phyloP scores from a whole-genome alignment of 2,888 invertebrate genomes.

The Scaptodrosophila latifasciaeformis region DNA sequence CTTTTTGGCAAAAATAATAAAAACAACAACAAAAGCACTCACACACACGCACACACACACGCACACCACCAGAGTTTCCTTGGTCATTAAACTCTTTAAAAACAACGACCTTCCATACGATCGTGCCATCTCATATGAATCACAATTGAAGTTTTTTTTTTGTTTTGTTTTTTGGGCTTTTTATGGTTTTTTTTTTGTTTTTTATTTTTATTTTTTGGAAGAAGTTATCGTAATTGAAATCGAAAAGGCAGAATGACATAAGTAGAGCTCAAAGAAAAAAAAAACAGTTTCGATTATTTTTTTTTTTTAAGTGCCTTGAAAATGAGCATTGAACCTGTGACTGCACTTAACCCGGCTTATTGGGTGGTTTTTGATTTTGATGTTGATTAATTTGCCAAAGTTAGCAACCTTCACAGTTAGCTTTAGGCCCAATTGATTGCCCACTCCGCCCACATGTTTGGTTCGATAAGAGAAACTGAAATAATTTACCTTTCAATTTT shows the following conservation, averaged over 20 bases:
- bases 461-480: too few relatives aligned
- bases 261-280: constrained; percentile 30
- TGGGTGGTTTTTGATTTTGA: too few relatives aligned
- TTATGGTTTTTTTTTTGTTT: constrained; percentile 11
- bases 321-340: constrained; percentile 45
- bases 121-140: constrained; percentile 39
- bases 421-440: too few relatives aligned
- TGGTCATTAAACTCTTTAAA: constrained; percentile 64
- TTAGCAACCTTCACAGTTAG: too few relatives aligned
- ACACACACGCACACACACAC: neutral
- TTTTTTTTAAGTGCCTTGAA: constrained; percentile 44
- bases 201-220: constrained; percentile 21
- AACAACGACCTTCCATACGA: constrained; percentile 59
- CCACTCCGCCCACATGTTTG: too few relatives aligned
- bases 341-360: too few relatives aligned
- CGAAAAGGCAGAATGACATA: constrained; percentile 33
- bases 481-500: too few relatives aligned
- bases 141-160: constrained; percentile 48
- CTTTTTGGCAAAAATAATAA: constrained; percentile 4
- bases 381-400: too few relatives aligned
- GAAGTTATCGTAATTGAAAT: constrained; percentile 54
- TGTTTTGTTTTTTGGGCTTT: constrained; percentile 21
- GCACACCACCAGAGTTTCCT: constrained; percentile 49
- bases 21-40: neutral
- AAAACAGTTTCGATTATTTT: constrained; percentile 1